A percentile compares a stretch with the other conserved stretches of the same genome.
These are phyloP conservation scores for Leptarthrus brevirostris DNA, from an alignment of 2,888 invertebrate genomes.

Conservation along the genomic window DNA sequence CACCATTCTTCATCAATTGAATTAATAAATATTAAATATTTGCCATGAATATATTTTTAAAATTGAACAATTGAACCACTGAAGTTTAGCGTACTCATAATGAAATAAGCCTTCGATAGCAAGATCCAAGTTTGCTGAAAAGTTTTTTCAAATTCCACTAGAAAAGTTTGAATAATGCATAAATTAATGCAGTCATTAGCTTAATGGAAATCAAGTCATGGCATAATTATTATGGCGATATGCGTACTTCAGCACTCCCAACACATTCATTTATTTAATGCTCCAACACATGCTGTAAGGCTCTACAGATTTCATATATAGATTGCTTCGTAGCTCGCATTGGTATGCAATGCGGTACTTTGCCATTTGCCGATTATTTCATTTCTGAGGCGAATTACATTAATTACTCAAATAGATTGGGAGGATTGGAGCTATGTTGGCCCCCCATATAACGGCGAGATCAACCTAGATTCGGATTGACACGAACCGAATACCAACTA, in stretches of 20 bases:
- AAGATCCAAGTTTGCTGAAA: too few species aligned
- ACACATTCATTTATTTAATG: too few species aligned
- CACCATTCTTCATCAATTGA: too few species aligned
- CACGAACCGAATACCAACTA: neutral
- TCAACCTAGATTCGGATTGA: neutral
- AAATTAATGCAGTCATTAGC: constrained; percentile 9
- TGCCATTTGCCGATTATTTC: constrained; percentile 6
- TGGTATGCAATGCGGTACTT: neutral
- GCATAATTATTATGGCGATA: neutral
- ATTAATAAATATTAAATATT: too few species aligned
- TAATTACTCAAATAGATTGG: constrained; percentile 7
- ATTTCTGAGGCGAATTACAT: constrained; percentile 3
- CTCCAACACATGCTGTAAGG: too few species aligned
- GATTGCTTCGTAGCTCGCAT: neutral
- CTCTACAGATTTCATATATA: too few species aligned
- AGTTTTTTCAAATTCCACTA: too few species aligned
- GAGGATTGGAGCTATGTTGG: neutral
- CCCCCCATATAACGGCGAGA: neutral
- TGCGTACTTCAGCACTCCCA: neutral
- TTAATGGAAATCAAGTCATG: constrained; percentile 11
- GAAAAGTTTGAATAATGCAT: neutral
- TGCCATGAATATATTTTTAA: too few species aligned
- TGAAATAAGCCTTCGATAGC: too few species aligned
- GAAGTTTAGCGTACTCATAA: too few species aligned
- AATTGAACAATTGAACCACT: too few species aligned